Conservation (phyloP, 2,113 vertebrate genomes). For the Cololabis saira region DNA sequence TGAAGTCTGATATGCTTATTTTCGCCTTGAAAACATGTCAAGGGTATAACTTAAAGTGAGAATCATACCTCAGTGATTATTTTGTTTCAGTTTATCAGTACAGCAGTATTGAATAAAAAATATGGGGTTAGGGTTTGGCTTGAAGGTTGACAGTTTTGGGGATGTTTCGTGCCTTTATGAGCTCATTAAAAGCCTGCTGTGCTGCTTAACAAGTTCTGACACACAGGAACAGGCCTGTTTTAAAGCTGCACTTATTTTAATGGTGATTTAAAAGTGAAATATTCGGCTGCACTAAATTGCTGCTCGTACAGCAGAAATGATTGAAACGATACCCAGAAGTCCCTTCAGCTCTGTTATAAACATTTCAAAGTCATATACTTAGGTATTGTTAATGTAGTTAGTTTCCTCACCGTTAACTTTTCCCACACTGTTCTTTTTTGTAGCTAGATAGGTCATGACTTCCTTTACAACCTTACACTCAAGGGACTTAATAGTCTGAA, state of each 20-base stretch:
- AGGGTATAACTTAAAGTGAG: not conserved
- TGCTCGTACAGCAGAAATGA: not conserved
- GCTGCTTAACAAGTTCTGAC: not conserved
- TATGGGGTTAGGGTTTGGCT: not conserved
- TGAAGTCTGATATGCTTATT: conserved; percentile 9
- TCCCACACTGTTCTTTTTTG: not conserved
- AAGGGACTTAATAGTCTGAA: no score
- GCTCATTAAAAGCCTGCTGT: not conserved
- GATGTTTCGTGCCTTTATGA: not conserved
- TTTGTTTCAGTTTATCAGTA: conserved; percentile 6
- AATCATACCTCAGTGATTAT: conserved; percentile 10
- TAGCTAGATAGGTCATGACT: conserved; percentile 14
- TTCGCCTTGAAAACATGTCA: conserved; percentile 3
- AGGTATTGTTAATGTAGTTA: not conserved
- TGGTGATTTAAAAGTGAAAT: not conserved
- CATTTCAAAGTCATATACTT: conserved; percentile 2
- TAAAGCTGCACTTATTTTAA: conserved; percentile 1
- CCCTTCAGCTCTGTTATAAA: not conserved
- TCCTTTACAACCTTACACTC: not conserved
- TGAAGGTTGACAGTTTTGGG: no score
- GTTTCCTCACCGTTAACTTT: not conserved
- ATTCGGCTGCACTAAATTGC: not conserved
- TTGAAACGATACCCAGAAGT: not conserved
- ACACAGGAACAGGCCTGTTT: conserved; percentile 3
- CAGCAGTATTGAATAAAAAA: conserved; percentile 16